Evolutionary conservation across 2,888 invertebrate species (phyloP).

Genomic region (Rhagium mordax): DNA sequence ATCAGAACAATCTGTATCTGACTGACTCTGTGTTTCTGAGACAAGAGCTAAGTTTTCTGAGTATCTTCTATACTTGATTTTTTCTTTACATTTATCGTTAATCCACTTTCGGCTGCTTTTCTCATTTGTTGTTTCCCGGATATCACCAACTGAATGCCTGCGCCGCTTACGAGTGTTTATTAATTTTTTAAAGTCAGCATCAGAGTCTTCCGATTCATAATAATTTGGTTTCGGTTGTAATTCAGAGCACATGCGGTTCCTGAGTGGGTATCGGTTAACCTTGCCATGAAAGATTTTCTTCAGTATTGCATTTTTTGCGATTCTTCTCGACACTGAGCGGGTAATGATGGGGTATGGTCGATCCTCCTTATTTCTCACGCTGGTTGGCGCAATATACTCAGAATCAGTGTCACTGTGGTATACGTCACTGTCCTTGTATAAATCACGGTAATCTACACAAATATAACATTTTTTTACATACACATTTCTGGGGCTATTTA

Average conservation of each 20-base stretch:
- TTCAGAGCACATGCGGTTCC: background rate
- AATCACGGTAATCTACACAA: background rate
- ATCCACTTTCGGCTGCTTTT: background rate
- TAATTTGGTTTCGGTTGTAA: background rate
- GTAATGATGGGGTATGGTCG: background rate
- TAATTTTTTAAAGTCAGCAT: background rate
- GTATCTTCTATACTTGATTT: background rate
- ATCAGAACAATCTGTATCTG: background rate
- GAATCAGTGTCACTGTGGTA: background rate
- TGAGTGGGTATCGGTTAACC: background rate
- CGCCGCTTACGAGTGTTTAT: background rate
- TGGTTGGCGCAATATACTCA: background rate
- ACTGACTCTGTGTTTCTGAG: background rate
- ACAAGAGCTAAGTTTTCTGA: background rate
- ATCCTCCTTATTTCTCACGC: background rate
- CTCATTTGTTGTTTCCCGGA: background rate
- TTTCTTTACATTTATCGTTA: background rate
- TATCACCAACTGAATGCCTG: background rate
- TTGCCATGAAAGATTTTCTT: background rate
- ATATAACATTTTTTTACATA: background rate
- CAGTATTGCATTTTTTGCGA: background rate
- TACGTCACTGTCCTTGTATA: background rate
- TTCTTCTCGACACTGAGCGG: background rate
- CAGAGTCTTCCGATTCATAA: slow-evolving; percentile 3
- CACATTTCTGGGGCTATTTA: background rate